Evolutionary conservation across 2,113 vertebrate species (phyloP), one percentile per base, ranked within the genome.

Genomic region (Chascanopsetta lugubris): DNA sequence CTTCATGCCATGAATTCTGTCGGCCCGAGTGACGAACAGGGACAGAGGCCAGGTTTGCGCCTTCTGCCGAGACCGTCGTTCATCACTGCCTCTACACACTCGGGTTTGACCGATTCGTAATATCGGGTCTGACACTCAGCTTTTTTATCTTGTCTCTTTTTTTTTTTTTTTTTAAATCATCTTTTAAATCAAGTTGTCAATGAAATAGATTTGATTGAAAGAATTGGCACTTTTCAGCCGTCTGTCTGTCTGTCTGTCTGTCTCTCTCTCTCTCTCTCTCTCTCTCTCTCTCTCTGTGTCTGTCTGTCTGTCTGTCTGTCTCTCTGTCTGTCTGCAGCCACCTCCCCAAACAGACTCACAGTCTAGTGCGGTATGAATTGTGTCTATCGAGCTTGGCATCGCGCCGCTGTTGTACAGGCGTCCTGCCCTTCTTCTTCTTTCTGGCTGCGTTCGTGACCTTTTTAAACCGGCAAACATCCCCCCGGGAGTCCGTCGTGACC

Each of bases 381-480:
- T n/a, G 38, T 57, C 12, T 21, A 30, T 13, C 50, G 43, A 73
- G 53, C 34, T 36, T 22, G 51, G 24, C 47, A 13, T 1, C 34
- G 29, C n/a, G 46, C 59, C 42, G 53, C 40, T 29, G 21, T 29
- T 29, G 20, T 65, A 2, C 27, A 74, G 27, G 5, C 46, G 18
- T 6, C 25, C 42, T 43, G 43, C 49, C 76, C 32, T 67, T 47
- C 29, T 67, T 47, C 29, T 59, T 63, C 69, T 68, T 34, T 36
- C 63, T n/a, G 30, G 17, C 25, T 55, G 60, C 5, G 3, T 77
- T 40, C 69, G 30, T 83, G 83, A 83, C 83, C 77, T 83, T 89
- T 80, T 72, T 56, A 80, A 66, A 70, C 58, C 57, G 38, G 27
- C 46, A 65, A 66, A 54, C 57, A 45, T 57, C 57, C 61, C 42